Evolutionary conservation across 2,888 invertebrate genomes (phyloP), one percentile per base, ranked within the genome.

Genomic region (Diaprepes abbreviatus): DNA sequence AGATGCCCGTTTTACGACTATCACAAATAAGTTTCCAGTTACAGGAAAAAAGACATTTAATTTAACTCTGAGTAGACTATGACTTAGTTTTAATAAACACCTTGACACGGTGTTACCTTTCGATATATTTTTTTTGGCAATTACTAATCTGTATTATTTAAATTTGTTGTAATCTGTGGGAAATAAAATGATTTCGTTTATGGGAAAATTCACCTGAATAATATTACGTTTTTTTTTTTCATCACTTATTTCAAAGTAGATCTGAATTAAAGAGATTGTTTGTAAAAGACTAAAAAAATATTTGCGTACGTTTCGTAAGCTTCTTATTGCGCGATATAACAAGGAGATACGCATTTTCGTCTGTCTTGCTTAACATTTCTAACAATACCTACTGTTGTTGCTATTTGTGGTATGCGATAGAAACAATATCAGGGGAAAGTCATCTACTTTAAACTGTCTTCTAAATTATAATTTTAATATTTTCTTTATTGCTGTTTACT

Each of bases 341-440:
- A 19, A n/a, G 52, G 60, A 48, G 60, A 60, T 65, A 65, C 48
- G 57, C 43, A 50, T 58, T 58, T 58, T 48, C 7, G 28, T 50
- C 36, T 36, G 19, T 58, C 36, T 66, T 57, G 45, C 58, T n/a
- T 31, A 66, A 66, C 50, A 35, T 28, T 36, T 19, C 50, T 19
- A 58, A 66, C 66, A 66, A 66, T 66, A 55, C 31, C 31, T 31
- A 19, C 58, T 31, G 58, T 66, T 66, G 66, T 66, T 31, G 36
- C 36, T 48, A 35, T 33, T 57, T 16, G 19, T 35, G 35, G 14
- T 66, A 43, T 31, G 45, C 57, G 50, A 58, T 66, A 33, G 28
- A n/a, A 57, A 17, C 50, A 28, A 38, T 40, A 63, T 50, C n/a
- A n/a, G n/a, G n/a, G n/a, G n/a, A n/a, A n/a, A n/a, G n/a, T n/a